Percentiles rank a stretch among this genome's conserved stretches.
phyloP scores from a whole-genome alignment of 2,888 invertebrate species.

The Parasteatoda lunata region DNA sequence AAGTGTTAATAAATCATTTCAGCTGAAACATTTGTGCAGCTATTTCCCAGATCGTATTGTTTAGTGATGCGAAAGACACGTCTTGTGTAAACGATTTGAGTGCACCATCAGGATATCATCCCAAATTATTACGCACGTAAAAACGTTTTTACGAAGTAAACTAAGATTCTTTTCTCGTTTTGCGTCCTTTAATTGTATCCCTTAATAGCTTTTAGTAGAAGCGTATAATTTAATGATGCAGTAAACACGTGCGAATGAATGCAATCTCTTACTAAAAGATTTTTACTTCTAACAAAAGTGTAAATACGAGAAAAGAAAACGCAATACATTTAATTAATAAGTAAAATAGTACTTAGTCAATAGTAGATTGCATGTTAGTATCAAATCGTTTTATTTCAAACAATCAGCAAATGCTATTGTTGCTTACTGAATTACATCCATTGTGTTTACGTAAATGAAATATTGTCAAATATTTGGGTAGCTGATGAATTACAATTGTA shows the following conservation, averaged over 20 bases:
- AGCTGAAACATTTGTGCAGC: too few relatives aligned
- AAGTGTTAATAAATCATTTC: too few relatives aligned
- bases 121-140: background rate
- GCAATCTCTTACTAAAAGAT: background rate
- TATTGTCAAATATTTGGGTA: too few relatives aligned
- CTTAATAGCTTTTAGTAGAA: conserved; percentile 55
- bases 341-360: background rate
- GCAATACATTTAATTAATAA: background rate
- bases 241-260: conserved; percentile 55
- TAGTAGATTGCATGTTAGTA: too few relatives aligned
- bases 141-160: conserved; percentile 11
- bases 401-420: too few relatives aligned
- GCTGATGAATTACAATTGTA: too few relatives aligned
- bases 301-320: background rate
- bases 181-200: conserved; percentile 24
- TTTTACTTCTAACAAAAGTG: background rate
- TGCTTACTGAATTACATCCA: too few relatives aligned
- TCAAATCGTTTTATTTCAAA: too few relatives aligned
- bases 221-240: conserved; percentile 51
- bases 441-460: too few relatives aligned
- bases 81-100: background rate
- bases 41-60: background rate
- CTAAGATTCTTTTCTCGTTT: background rate
- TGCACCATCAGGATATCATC: background rate
- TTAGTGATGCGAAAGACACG: background rate